Evolutionary conservation across 2,797 vertebrate species (phyloP).

Genomic region (Pseudotriccus pelzelni): DNA sequence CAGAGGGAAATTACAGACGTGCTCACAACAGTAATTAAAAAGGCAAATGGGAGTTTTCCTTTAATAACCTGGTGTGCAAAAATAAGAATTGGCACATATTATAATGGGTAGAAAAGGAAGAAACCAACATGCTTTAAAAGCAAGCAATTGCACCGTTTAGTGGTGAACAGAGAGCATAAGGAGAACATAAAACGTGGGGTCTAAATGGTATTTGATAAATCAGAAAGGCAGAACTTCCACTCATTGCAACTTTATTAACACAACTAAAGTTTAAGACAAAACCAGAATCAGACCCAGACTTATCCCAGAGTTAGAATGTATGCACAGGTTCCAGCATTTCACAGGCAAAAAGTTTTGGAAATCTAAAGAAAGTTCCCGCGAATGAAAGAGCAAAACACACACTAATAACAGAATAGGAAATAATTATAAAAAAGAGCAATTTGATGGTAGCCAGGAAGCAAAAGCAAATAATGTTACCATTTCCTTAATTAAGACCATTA

Average conservation of each 20-base stretch:
- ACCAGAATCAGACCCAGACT: background rate
- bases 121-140: background rate
- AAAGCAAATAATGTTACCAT: background rate
- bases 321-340: background rate
- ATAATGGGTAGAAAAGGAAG: background rate
- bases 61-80: background rate
- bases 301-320: accelerated
- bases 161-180: background rate
- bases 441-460: background rate
- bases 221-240: background rate
- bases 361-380: background rate
- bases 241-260: background rate
- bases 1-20: background rate
- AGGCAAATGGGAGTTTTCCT: background rate
- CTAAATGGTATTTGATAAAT: background rate
- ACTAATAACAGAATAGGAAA: background rate
- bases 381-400: background rate
- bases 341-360: background rate
- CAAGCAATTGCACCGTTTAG: background rate
- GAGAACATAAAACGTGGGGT: background rate
- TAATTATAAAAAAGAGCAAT: background rate
- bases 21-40: background rate
- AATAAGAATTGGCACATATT: background rate
- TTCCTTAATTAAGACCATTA: background rate
- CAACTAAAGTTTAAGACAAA: background rate